Evolutionary conservation across 2,888 invertebrate species (phyloP), one percentile per base, ranked within the genome.

Genomic region (Torymus auratus): DNA sequence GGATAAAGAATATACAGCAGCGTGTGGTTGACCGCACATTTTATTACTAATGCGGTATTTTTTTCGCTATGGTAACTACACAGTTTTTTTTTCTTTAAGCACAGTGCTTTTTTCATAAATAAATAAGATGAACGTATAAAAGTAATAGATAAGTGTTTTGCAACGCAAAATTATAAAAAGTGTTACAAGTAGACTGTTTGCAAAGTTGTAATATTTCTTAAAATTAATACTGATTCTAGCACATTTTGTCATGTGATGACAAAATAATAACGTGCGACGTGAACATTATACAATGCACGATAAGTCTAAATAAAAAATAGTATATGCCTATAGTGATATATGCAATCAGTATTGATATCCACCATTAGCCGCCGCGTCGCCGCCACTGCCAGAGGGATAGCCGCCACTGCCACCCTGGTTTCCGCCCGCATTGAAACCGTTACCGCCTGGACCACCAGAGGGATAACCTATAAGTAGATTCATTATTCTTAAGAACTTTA

Each of bases 261-360:
- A 78, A 78, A n/a, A n/a, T n/a, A n/a, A 68, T 15, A 78, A 28
- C 62, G 68, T 80, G 65, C 76, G 64, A 62, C 41, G 15, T 67
- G 23, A 68, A 80, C 68, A 82, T 75, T 82, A 80, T 75, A 82
- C 65, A 78, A 78, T 80, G 71, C 75, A 78, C 60, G 62, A 68
- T 53, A 53, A 65, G 70, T 78, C 60, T 71, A 64, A 55, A 58
- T 71, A 58, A 72, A 41, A 61, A 61, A 71, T 74, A 65, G 61
- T 74, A 77, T 65, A 70, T 55, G 61, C 69, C 76, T 60, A 65
- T 70, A 77, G 73, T 74, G 73, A 70, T 68, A 61, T 81, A 77
- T 60, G 79, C 80, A 69, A 85, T 88, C 85, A 91, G 85, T 91
- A 91, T 85, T 90, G 90, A 86, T 91, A 91, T 85, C 91, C 91